Percentiles rank a stretch among this genome's conserved stretches.
phyloP scores from a whole-genome alignment of 2,113 vertebrate genomes.

The Paedocypris sp. region DNA sequence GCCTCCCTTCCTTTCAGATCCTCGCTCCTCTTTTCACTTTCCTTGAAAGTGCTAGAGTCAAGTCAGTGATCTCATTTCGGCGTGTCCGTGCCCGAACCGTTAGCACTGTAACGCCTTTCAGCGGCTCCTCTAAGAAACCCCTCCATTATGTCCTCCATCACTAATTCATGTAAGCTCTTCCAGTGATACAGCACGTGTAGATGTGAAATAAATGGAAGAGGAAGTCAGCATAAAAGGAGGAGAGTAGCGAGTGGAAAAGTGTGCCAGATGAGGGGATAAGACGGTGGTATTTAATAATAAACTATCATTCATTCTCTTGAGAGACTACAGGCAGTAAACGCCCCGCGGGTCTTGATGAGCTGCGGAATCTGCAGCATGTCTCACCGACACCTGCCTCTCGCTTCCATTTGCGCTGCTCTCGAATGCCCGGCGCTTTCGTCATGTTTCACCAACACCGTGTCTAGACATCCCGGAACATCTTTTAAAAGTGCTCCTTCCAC shows the following conservation, averaged over 20 bases:
- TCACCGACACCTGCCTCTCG: slow-evolving; percentile 31
- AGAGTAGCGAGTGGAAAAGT: neutral
- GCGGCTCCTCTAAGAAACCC: slow-evolving; percentile 34
- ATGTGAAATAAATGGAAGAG: slow-evolving; percentile 30
- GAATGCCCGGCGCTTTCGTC: slow-evolving; percentile 33
- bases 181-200: slow-evolving; percentile 46
- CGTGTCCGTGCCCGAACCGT: slow-evolving; percentile 6
- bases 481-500: slow-evolving; percentile 48
- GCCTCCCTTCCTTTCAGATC: neutral
- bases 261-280: neutral
- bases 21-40: slow-evolving; percentile 11
- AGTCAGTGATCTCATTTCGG: slow-evolving; percentile 14
- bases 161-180: slow-evolving; percentile 55
- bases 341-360: slow-evolving; percentile 1
- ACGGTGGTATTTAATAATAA: slow-evolving; percentile 9
- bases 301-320: neutral
- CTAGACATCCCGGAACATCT: slow-evolving; percentile 43
- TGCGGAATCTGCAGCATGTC: slow-evolving; percentile 18
- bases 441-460: slow-evolving; percentile 41
- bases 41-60: slow-evolving; percentile 25
- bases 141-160: slow-evolving; percentile 50
- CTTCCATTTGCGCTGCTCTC: slow-evolving; percentile 39
- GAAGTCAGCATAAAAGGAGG: slow-evolving; percentile 6
- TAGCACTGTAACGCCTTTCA: slow-evolving; percentile 36
- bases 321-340: slow-evolving; percentile 16